Evolutionary conservation across 1,140 invertebrate genomes (phyloP).

Genomic region (Neodiprion fabricii): DNA sequence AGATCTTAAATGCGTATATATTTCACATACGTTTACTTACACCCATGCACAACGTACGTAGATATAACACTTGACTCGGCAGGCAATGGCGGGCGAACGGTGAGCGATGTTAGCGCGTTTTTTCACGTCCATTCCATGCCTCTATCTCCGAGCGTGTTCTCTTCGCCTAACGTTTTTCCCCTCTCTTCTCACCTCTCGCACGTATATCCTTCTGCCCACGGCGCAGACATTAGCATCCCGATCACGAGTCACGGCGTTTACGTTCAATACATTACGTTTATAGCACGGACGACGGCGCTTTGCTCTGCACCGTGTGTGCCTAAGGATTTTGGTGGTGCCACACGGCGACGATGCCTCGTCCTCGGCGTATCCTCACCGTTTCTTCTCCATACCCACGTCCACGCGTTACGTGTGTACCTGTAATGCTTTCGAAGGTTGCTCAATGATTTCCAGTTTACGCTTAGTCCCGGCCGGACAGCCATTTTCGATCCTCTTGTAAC

Average conservation of each 20-base stretch:
- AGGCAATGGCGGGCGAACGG: neutral
- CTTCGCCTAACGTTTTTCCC: too few species aligned
- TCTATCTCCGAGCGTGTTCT: neutral
- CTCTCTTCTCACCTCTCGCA: neutral
- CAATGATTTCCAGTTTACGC: slow-evolving; percentile 26
- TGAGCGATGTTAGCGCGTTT: neutral
- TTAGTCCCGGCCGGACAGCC: slow-evolving; percentile 34
- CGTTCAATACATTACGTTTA: slow-evolving; percentile 36
- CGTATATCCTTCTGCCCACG: slow-evolving; percentile 33
- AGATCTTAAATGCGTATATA: too few species aligned
- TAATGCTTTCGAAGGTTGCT: slow-evolving; percentile 48
- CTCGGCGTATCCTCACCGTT: neutral
- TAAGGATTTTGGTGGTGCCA: slow-evolving; percentile 41
- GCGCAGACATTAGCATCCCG: slow-evolving; percentile 33
- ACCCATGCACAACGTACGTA: neutral
- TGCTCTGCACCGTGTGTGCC: neutral
- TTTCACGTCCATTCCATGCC: neutral
- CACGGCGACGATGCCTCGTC: neutral
- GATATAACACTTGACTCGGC: neutral
- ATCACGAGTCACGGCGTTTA: slow-evolving; percentile 37
- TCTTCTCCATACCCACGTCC: neutral
- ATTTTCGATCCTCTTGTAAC: slow-evolving; percentile 40
- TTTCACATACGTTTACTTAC: too few species aligned
- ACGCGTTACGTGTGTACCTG: slow-evolving; percentile 5
- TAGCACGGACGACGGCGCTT: slow-evolving; percentile 28